These are phyloP conservation scores for Scelioninae gen. 2 DNA, from an alignment of 2,888 invertebrate species.

Conservation along the genomic window DNA sequence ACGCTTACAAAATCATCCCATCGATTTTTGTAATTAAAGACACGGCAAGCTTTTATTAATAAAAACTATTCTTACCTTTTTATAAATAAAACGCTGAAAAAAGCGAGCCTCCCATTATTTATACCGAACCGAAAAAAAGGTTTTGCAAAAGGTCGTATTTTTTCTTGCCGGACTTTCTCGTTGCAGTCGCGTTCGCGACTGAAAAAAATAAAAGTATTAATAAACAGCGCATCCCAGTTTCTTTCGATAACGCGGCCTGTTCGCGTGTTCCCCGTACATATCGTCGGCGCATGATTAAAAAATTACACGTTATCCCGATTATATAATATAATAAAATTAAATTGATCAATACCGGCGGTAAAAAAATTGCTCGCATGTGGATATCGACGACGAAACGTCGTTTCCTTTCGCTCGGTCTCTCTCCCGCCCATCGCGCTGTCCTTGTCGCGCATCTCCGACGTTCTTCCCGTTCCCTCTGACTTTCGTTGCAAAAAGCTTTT, in stretches of 20 bases:
- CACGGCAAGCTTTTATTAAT: slow-evolving; percentile 14
- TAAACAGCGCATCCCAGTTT: slow-evolving; percentile 37
- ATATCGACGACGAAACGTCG: slow-evolving; percentile 44
- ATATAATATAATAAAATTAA: slow-evolving; percentile 53
- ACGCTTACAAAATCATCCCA: slow-evolving; percentile 4
- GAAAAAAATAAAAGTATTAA: slow-evolving; percentile 36
- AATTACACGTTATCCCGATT: slow-evolving; percentile 38
- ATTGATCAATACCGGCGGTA: slow-evolving; percentile 48
- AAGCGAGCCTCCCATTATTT: slow-evolving; percentile 9
- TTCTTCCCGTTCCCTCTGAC: slow-evolving; percentile 57
- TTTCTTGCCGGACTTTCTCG: slow-evolving; percentile 8
- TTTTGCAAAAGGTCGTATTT: slow-evolving; percentile 13
- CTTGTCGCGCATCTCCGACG: slow-evolving; percentile 47
- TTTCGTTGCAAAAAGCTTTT: slow-evolving; percentile 66
- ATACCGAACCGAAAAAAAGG: slow-evolving; percentile 17
- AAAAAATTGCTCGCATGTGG: slow-evolving; percentile 37
- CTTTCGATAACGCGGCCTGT: slow-evolving; percentile 23
- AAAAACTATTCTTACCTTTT: slow-evolving; percentile 43
- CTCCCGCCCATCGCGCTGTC: background rate
- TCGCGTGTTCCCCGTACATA: slow-evolving; percentile 4
- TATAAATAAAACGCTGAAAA: slow-evolving; percentile 32
- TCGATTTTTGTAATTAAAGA: slow-evolving; percentile 36
- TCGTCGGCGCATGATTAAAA: slow-evolving; percentile 20
- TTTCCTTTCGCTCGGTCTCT: slow-evolving; percentile 10
- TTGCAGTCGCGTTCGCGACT: background rate